Conservation (phyloP, 2,888 invertebrate genomes). For the Cheilosia vulpina region DNA sequence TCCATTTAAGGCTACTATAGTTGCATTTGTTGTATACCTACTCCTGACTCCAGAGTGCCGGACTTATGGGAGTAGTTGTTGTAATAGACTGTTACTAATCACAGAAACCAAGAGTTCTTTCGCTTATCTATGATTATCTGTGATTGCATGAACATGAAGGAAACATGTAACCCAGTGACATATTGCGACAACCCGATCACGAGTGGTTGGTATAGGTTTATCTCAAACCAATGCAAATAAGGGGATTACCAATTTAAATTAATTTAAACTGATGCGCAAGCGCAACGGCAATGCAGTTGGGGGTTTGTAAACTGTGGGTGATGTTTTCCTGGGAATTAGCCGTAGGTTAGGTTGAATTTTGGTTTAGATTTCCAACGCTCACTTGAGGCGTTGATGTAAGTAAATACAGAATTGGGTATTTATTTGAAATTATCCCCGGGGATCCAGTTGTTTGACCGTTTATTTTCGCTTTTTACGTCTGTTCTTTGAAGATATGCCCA, state of each 20-base stretch:
- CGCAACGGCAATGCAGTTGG: background rate
- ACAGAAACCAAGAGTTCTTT: constrained; percentile 35
- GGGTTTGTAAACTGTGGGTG: too few relatives aligned
- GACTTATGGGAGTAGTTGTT: constrained; percentile 13
- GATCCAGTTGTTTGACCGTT: too few relatives aligned
- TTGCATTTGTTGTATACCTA: constrained; percentile 2
- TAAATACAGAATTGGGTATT: too few relatives aligned
- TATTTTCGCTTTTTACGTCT: too few relatives aligned
- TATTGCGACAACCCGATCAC: constrained; percentile 66
- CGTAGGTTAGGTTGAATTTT: too few relatives aligned
- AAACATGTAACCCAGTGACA: constrained; percentile 59
- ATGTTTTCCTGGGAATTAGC: too few relatives aligned
- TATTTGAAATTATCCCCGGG: too few relatives aligned
- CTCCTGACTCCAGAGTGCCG: constrained; percentile 9
- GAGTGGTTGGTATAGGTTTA: constrained; percentile 12
- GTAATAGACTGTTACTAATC: constrained; percentile 42
- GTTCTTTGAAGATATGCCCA: too few relatives aligned
- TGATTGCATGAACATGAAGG: constrained; percentile 50
- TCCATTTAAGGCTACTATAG: constrained; percentile 40
- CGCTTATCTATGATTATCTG: constrained; percentile 65
- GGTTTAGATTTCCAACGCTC: too few relatives aligned
- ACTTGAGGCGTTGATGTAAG: too few relatives aligned
- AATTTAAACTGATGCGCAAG: constrained; percentile 4
- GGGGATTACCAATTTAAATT: constrained; percentile 19
- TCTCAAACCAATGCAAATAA: constrained; percentile 6